A percentile compares a stretch with the other conserved stretches of the same genome.
phyloP scores from a whole-genome alignment of 2,113 vertebrate species.

The Oreocharis arfaki region DNA sequence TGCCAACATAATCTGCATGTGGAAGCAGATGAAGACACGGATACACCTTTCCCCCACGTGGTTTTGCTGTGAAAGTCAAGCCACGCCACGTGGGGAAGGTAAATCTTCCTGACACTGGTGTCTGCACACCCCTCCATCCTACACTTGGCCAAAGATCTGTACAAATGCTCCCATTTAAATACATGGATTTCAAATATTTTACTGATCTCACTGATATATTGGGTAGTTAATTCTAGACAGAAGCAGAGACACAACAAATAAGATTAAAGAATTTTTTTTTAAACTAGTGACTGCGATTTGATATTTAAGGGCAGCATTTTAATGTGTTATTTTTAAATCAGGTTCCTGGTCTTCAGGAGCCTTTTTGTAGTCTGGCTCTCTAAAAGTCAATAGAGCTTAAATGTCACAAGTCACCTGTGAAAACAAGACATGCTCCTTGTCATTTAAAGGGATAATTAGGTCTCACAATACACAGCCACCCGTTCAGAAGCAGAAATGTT shows the following conservation, averaged over 20 bases:
- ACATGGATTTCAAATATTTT: not conserved
- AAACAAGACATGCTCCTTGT: not conserved
- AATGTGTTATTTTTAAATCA: not conserved
- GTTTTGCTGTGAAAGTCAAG: not conserved
- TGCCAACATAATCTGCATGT: not conserved
- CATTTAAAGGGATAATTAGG: not conserved
- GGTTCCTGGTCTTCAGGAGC: not conserved
- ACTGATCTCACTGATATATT: too few species aligned
- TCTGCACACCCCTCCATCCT: not conserved
- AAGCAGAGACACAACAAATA: not conserved
- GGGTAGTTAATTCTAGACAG: not conserved
- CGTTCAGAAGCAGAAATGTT: not conserved
- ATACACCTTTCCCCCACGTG: fast-evolving
- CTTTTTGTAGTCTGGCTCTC: not conserved
- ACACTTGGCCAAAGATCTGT: not conserved
- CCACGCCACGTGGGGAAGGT: not conserved
- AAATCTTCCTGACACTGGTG: not conserved
- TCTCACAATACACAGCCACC: not conserved
- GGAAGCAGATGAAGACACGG: not conserved
- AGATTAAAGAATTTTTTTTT: not conserved
- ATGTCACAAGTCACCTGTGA: not conserved
- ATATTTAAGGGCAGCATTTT: not conserved
- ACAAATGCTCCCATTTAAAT: not conserved
- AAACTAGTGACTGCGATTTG: not conserved
- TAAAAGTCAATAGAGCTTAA: not conserved